Evolutionary conservation across 2,888 invertebrate species (phyloP).

Genomic region (Adela reaumurella): DNA sequence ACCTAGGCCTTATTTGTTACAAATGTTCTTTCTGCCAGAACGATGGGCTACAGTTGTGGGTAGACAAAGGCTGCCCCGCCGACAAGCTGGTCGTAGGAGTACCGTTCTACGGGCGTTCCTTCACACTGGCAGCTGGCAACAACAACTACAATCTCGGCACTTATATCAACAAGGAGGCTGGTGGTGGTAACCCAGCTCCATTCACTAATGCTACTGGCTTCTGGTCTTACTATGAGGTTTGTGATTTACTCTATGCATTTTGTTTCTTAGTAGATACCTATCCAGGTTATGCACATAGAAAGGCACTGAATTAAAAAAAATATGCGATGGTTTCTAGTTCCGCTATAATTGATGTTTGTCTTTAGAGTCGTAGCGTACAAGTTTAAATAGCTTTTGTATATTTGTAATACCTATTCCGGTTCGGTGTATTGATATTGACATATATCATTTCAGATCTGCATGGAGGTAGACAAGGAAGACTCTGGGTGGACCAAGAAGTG

Average conservation of each 20-base stretch:
- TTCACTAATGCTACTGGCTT: conserved; percentile 86
- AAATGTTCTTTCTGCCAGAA: conserved; percentile 68
- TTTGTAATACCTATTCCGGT: no score
- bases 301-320: no score
- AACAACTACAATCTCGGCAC: conserved; percentile 81
- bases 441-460: conserved; percentile 72
- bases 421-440: no score
- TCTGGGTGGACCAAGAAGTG: conserved; percentile 80
- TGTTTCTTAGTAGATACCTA: no score
- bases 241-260: no score
- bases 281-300: no score
- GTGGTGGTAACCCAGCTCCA: conserved; percentile 80
- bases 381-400: no score
- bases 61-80: conserved; percentile 81
- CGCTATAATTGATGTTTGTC: background rate
- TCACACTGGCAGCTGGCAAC: conserved; percentile 76
- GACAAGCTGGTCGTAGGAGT: conserved; percentile 86
- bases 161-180: conserved; percentile 87
- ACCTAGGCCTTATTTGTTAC: no score
- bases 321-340: no score
- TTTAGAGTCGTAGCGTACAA: no score
- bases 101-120: conserved; percentile 86
- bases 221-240: conserved; percentile 80
- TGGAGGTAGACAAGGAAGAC: conserved; percentile 64
- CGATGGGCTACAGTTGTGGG: conserved; percentile 84